phyloP scores from a whole-genome alignment of 2,888 invertebrate species.

The Dasysyrphus albostriatus region DNA sequence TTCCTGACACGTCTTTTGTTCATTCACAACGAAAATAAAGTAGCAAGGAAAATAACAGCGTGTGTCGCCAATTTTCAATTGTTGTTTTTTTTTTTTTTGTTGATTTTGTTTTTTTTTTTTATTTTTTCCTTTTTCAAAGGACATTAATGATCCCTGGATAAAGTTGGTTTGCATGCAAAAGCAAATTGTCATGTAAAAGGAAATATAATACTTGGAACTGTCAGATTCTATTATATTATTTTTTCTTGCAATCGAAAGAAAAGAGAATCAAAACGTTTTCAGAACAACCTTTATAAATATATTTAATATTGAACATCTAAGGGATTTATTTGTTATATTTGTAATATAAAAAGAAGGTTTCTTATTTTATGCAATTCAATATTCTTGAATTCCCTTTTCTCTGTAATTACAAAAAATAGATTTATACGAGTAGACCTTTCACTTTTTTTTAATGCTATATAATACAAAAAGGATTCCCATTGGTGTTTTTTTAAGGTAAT shows the following conservation, averaged over 20 bases:
- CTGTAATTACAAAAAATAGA: too few species aligned
- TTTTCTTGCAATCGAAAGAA: background rate
- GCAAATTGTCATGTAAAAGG: background rate
- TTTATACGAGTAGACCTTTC: too few species aligned
- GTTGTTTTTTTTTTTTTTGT: background rate
- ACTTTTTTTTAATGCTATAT: too few species aligned
- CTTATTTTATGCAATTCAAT: too few species aligned
- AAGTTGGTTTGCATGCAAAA: background rate
- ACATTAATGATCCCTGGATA: background rate
- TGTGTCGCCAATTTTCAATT: background rate
- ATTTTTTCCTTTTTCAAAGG: background rate
- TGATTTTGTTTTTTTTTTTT: background rate
- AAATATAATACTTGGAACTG: constrained; percentile 20
- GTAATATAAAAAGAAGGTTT: too few species aligned
- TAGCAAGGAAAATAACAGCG: background rate
- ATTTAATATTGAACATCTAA: background rate
- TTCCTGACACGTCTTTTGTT: constrained; percentile 11
- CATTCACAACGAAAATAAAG: background rate
- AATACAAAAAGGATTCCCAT: too few species aligned
- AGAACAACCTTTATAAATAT: too few species aligned
- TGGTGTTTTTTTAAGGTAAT: too few species aligned
- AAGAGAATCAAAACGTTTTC: background rate
- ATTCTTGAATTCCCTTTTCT: too few species aligned
- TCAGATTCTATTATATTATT: background rate
- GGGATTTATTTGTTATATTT: too few species aligned